phyloP scores from a whole-genome alignment of 2,113 vertebrate genomes.

The Pontoporia blainvillei region DNA sequence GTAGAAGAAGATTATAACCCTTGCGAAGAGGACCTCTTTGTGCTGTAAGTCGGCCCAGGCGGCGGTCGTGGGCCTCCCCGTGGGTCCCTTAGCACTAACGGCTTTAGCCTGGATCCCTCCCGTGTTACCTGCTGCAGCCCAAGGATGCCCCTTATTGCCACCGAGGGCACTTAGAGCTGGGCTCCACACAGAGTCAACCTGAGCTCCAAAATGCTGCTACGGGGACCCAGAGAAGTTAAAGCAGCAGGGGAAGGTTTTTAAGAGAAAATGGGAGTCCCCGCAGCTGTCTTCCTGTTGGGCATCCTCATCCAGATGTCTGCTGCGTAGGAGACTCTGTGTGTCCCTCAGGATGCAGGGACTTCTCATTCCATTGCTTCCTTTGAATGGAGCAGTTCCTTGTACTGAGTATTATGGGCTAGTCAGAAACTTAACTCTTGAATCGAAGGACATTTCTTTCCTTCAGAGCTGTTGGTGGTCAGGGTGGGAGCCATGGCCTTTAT shows the following conservation, averaged over 20 bases:
- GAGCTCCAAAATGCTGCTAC: neutral
- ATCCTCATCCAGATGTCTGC: neutral
- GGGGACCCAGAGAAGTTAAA: neutral
- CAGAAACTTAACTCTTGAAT: neutral
- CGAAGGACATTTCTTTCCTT: neutral
- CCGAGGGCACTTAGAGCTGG: neutral
- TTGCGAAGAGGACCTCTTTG: slow-evolving; percentile 98
- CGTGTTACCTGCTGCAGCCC: fast-evolving
- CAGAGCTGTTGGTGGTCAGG: neutral
- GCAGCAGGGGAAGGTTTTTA: neutral
- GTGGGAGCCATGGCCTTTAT: neutral
- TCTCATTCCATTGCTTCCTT: neutral
- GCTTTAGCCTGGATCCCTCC: neutral
- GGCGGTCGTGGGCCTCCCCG: neutral
- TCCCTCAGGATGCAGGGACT: neutral
- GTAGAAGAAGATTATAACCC: slow-evolving; percentile 91
- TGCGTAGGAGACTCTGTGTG: neutral
- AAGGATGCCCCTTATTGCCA: neutral
- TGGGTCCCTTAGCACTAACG: neutral
- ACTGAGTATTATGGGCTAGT: neutral
- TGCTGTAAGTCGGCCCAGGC: slow-evolving; percentile 88
- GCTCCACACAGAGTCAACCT: neutral
- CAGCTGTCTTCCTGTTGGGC: fast-evolving
- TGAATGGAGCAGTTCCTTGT: neutral
- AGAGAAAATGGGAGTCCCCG: neutral